A percentile compares a stretch with the other conserved stretches of the same genome.
Evolutionary conservation across 2,888 invertebrate genomes (phyloP).

Genomic region (Gerosis bhagava): DNA sequence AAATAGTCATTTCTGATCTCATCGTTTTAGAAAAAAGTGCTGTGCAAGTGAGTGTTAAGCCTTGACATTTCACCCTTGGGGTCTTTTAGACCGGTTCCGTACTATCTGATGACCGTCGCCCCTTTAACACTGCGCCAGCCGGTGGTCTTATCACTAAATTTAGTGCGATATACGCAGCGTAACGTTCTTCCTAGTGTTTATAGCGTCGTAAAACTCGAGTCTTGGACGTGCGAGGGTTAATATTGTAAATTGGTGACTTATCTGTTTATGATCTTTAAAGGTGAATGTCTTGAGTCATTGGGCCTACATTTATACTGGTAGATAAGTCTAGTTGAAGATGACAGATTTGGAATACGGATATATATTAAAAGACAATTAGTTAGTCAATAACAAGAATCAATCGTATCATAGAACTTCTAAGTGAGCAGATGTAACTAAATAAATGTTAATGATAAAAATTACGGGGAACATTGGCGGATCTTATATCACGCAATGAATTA

Average conservation of each 20-base stretch:
- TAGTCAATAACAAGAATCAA: too few relatives aligned
- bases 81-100: slow-evolving; percentile 45
- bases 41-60: slow-evolving; percentile 56
- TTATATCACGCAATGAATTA: too few relatives aligned
- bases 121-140: slow-evolving; percentile 32
- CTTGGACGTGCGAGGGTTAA: slow-evolving; percentile 24
- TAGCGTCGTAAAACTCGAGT: slow-evolving; percentile 38
- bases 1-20: too few relatives aligned
- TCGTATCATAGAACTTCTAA: too few relatives aligned
- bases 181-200: slow-evolving; percentile 41
- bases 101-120: slow-evolving; percentile 68
- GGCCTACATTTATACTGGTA: too few relatives aligned
- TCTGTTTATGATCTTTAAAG: slow-evolving; percentile 19
- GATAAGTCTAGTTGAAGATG: too few relatives aligned
- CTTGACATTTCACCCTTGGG: slow-evolving; percentile 63
- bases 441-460: too few relatives aligned
- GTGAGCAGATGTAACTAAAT: too few relatives aligned
- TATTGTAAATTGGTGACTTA: slow-evolving; percentile 23
- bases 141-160: slow-evolving; percentile 41
- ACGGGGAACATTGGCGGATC: too few relatives aligned
- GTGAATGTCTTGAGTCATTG: slow-evolving; percentile 2
- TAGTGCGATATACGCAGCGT: slow-evolving; percentile 40
- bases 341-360: too few relatives aligned
- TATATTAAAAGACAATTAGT: too few relatives aligned
- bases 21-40: slow-evolving; percentile 36